Percentiles rank a stretch among this genome's conserved stretches.
phyloP scores from a whole-genome alignment of 2,797 vertebrate genomes.

The Tolypeutes matacus region DNA sequence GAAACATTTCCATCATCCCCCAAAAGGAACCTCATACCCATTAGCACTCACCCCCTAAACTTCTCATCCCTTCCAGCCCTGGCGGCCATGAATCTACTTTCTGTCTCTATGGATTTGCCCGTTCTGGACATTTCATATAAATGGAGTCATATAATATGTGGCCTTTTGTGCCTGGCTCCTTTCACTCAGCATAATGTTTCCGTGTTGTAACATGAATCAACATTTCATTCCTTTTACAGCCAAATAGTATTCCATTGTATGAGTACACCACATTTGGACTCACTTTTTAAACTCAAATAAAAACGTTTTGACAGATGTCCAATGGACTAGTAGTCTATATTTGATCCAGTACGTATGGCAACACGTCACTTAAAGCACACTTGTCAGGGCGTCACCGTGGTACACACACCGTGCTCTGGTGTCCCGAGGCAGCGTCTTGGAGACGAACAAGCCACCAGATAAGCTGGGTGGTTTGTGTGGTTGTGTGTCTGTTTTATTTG shows the following conservation, averaged over 20 bases:
- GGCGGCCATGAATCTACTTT: neutral
- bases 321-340: neutral
- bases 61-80: neutral
- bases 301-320: neutral
- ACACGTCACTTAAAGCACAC: neutral
- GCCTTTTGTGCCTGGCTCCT: neutral
- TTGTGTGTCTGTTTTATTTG: neutral
- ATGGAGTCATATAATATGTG: no score
- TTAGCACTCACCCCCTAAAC: neutral
- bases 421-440: neutral
- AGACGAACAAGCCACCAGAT: neutral
- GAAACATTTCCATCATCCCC: neutral
- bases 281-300: neutral
- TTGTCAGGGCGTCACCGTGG: accelerated
- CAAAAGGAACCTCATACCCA: neutral
- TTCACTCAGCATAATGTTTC: neutral
- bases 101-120: neutral
- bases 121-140: neutral
- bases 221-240: neutral
- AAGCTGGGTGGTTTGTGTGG: neutral
- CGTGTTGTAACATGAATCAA: accelerated
- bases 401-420: accelerated
- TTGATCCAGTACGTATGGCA: neutral
- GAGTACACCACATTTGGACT: neutral
- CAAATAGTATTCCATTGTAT: neutral